Evolutionary conservation across 1,140 invertebrate species (phyloP), one percentile per base, ranked within the genome.

Genomic region (Druon quercuslanigerum): DNA sequence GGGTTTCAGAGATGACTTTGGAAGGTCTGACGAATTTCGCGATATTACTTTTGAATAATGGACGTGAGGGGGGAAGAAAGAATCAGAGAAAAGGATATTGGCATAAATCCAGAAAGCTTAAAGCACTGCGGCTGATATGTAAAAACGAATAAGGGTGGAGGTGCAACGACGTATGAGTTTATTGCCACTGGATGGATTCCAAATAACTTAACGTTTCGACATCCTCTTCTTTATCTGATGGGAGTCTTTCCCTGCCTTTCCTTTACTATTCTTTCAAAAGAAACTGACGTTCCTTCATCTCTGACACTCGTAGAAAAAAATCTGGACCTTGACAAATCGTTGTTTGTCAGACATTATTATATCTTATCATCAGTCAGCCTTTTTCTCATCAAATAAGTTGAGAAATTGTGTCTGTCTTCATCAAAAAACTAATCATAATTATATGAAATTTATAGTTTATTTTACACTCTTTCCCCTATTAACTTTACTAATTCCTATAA

Each of bases 121-220:
- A 86, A 84, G 85, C 60, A 76, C 70, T 51, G 73, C 80, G 77
- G 73, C 76, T 84, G 77, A 79, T 83, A 80, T 84, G 75, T 79
- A 83, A 81, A 80, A 83, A 80, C 77, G 75, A 77, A 81, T 76
- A 79, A 16, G 51, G 75, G 77, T 79, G 20, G 77, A 72, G 76
- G 78, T 51, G 60, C 74, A 60, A 70, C 66, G 60, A 79, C 81
- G 82, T 79, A 80, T 82, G 83, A 83, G 79, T 85, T 87, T 82
- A 80, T 78, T 74, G 82, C 79, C 73, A 82, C 83, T 89, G 86
- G 87, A 88, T 70, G 75, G 57, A 75, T 81, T 89, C 88, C 88
- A 88, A 89, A 86, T 86, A 86, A 82, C 77, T 84, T 79, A 86
- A 82, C 81, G 78, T 72, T 74, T 75, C 79, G 74, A 82, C 79